Conservation (phyloP, 2,888 invertebrate species). For the Ormyrus thymus region DNA sequence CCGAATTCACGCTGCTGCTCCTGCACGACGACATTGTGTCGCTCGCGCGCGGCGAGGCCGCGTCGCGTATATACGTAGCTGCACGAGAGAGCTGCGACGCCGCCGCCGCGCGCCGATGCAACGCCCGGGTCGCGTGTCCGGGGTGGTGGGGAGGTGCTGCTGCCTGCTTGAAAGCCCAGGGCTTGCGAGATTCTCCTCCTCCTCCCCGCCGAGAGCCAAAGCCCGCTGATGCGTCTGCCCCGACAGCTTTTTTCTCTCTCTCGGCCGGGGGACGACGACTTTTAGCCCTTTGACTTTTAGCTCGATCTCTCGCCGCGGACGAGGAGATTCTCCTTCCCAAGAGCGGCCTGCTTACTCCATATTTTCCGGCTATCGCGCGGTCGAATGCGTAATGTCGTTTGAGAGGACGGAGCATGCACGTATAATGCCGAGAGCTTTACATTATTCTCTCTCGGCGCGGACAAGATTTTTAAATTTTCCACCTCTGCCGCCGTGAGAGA, state of each 20-base stretch:
- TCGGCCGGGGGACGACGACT: too few relatives aligned
- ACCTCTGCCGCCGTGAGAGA: not conserved
- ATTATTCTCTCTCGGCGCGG: not conserved
- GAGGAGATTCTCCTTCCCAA: too few relatives aligned
- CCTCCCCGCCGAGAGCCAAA: not conserved
- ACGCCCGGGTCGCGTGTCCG: conserved; percentile 29
- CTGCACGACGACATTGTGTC: conserved; percentile 46
- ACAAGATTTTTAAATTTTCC: conserved; percentile 38
- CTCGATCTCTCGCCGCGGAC: too few relatives aligned
- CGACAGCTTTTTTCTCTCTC: too few relatives aligned
- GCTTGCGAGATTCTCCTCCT: not conserved
- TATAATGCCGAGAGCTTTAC: not conserved
- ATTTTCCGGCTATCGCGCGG: too few relatives aligned
- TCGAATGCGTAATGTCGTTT: too few relatives aligned
- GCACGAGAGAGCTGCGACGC: not conserved
- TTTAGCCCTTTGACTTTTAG: too few relatives aligned
- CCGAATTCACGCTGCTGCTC: conserved; percentile 34
- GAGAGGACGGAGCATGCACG: too few relatives aligned
- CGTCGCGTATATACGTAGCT: not conserved
- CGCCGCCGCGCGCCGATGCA: conserved; percentile 33
- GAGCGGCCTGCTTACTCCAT: too few relatives aligned
- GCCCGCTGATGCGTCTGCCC: too few relatives aligned
- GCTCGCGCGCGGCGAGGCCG: conserved; percentile 13
- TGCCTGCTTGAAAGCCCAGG: not conserved
- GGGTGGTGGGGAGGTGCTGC: not conserved